These are phyloP conservation scores for Clistopyga incitator DNA, from an alignment of 2,888 invertebrate species.

Conservation along the genomic window DNA sequence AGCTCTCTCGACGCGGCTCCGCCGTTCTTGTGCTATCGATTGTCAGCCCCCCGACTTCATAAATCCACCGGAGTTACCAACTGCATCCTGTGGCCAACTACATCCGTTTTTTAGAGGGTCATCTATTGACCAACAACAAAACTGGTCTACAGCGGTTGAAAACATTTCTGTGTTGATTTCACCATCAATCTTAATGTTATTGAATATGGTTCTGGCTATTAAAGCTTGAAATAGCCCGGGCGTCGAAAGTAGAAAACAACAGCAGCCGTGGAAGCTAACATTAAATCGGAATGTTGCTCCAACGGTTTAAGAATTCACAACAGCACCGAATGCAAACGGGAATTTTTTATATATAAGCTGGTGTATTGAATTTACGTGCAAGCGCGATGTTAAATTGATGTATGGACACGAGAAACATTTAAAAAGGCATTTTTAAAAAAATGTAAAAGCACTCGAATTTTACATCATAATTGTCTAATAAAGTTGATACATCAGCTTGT, in stretches of 20 bases:
- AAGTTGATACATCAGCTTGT: no score
- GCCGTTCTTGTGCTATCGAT: constrained; percentile 59
- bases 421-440: no score
- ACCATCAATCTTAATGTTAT: neutral
- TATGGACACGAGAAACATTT: no score
- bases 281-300: no score
- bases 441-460: no score
- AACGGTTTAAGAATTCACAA: no score
- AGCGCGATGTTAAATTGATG: no score
- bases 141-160: neutral
- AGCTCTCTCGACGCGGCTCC: constrained; percentile 48
- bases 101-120: no score
- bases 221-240: neutral
- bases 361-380: no score
- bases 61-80: constrained; percentile 56
- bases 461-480: no score
- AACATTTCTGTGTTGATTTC: neutral
- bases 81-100: neutral
- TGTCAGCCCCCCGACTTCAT: constrained; percentile 61
- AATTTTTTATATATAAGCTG: no score
- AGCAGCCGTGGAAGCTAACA: neutral
- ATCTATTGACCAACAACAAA: neutral
- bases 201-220: neutral
- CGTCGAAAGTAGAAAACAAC: neutral
- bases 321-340: no score